Evolutionary conservation across 1,140 invertebrate species (phyloP).

Genomic region (Psilanteris sp.): DNA sequence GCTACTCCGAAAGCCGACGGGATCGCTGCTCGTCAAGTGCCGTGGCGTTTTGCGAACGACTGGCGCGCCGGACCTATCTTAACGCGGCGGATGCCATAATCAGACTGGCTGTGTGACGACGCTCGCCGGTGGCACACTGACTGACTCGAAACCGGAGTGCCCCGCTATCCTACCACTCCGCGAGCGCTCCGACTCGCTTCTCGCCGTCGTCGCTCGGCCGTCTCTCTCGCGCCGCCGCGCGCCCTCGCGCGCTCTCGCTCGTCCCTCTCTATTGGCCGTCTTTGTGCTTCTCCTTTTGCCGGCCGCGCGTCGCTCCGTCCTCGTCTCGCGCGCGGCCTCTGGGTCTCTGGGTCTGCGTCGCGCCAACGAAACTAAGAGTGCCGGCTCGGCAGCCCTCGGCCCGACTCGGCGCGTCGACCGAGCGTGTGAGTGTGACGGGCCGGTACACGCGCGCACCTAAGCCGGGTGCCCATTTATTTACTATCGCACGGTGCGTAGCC

Average conservation of each 20-base stretch:
- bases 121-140: constrained; percentile 79
- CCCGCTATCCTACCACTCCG: constrained; percentile 74
- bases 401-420: constrained; percentile 29
- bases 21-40: constrained; percentile 1
- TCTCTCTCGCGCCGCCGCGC: constrained; percentile 7
- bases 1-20: too few species aligned
- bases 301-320: constrained; percentile 17
- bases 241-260: constrained; percentile 3
- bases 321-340: constrained; percentile 16
- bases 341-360: constrained; percentile 30
- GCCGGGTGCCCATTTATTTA: constrained; percentile 57
- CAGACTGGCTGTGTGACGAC: constrained; percentile 66
- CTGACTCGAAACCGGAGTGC: constrained; percentile 78
- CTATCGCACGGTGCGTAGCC: constrained; percentile 69
- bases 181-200: constrained; percentile 31
- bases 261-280: constrained; percentile 29
- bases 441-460: constrained; percentile 48
- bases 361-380: constrained; percentile 64
- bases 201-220: constrained; percentile 12
- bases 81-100: constrained; percentile 56
- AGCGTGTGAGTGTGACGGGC: constrained; percentile 30
- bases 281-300: constrained; percentile 38
- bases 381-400: constrained; percentile 43
- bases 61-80: constrained; percentile 59
- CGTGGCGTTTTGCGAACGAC: constrained; percentile 17